Conservation (phyloP, 2,888 invertebrate genomes). For the Drosophila pseudotalamancana region DNA sequence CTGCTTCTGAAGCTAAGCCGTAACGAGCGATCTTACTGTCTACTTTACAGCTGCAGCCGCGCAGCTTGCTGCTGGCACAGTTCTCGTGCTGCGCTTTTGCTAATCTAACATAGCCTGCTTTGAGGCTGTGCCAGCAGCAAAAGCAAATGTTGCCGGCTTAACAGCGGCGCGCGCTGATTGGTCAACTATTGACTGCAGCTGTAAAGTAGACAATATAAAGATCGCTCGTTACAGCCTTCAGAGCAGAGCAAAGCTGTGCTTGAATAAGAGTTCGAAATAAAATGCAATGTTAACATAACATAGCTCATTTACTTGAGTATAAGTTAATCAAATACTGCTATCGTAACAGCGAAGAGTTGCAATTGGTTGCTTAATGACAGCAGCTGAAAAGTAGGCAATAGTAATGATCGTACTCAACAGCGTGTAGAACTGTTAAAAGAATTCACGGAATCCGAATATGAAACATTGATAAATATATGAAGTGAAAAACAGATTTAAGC, state of each 20-base stretch:
- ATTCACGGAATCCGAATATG: neutral
- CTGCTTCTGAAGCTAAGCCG: neutral
- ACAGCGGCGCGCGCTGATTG: neutral
- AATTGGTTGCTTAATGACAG: no score
- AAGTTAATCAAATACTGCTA: no score
- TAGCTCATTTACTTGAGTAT: no score
- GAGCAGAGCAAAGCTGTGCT: neutral
- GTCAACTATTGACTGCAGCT: neutral
- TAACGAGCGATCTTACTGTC: neutral
- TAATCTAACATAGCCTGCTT: no score
- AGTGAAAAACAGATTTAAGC: neutral
- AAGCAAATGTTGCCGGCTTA: neutral
- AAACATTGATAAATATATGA: neutral
- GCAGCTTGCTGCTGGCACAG: no score
- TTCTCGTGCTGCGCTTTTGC: no score
- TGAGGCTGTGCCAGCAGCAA: no score
- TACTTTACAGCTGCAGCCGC: neutral
- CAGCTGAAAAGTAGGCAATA: constrained; percentile 21
- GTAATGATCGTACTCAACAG: neutral
- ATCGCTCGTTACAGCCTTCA: neutral
- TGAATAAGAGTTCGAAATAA: no score
- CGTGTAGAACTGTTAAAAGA: neutral
- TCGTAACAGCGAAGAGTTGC: neutral
- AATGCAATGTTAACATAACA: no score
- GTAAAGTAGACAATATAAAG: neutral